Conservation (phyloP, 2,888 invertebrate species). For the Dolichomitus sp. region DNA sequence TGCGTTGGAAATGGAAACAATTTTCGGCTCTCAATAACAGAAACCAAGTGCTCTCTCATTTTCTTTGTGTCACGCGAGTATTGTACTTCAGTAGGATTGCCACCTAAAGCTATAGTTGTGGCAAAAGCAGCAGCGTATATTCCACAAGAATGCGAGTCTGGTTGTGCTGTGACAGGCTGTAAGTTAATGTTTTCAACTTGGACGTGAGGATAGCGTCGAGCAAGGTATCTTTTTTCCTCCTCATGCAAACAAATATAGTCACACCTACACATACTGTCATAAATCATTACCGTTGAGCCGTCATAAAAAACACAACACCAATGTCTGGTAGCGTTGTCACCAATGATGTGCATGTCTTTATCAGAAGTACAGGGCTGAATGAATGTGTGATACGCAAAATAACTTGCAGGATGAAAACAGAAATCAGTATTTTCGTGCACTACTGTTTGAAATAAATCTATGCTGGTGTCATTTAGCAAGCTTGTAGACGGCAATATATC, state of each 20-base stretch:
- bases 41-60: constrained; percentile 40
- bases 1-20: constrained; percentile 41
- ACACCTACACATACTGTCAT: constrained; percentile 39
- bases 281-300: constrained; percentile 4
- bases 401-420: constrained; percentile 11
- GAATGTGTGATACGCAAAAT: neutral
- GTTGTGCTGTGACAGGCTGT: constrained; percentile 31
- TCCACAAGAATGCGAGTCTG: constrained; percentile 48
- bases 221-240: constrained; percentile 39
- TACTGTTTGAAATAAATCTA: neutral
- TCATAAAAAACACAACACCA: constrained; percentile 53
- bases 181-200: neutral
- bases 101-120: constrained; percentile 45
- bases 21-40: constrained; percentile 23
- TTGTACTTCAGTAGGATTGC: constrained; percentile 11
- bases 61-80: constrained; percentile 23
- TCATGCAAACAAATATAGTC: constrained; percentile 18
- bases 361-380: constrained; percentile 22
- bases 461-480: constrained; percentile 25
- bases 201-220: constrained; percentile 19
- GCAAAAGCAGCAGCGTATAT: constrained; percentile 56
- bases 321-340: constrained; percentile 44
- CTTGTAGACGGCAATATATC: neutral
- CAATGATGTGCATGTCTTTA: constrained; percentile 60
- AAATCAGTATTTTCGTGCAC: constrained; percentile 5